Conservation (phyloP, 2,888 invertebrate genomes). For the Blastobasis adustella region DNA sequence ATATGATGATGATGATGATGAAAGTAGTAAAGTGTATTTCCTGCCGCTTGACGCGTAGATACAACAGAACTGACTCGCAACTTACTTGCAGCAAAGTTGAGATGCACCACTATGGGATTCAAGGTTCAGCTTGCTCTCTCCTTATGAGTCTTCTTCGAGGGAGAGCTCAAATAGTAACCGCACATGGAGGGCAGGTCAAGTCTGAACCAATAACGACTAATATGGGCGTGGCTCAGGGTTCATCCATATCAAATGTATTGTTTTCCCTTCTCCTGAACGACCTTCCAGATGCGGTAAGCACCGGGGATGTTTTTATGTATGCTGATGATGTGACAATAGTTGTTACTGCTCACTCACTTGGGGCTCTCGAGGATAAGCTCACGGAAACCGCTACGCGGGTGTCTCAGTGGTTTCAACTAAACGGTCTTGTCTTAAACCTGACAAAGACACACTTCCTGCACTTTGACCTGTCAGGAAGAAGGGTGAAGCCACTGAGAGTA, state of each 20-base stretch:
- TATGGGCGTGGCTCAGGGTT: constrained; percentile 7
- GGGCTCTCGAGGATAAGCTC: not conserved
- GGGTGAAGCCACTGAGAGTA: not conserved
- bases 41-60: too few species aligned
- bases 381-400: not conserved
- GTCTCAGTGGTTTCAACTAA: not conserved
- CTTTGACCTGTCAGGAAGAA: not conserved
- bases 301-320: constrained; percentile 1
- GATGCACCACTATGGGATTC: too few species aligned
- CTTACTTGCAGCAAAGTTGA: too few species aligned
- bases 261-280: constrained; percentile 2
- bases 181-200: not conserved
- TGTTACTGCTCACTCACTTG: not conserved
- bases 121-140: not conserved
- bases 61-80: too few species aligned
- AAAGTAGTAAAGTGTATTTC: too few species aligned
- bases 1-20: too few species aligned
- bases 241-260: constrained; percentile 5
- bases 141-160: not conserved
- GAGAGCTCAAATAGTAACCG: not conserved
- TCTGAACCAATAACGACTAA: constrained; percentile 1
- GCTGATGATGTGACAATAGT: constrained; percentile 1
- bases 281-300: not conserved
- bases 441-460: not conserved
- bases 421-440: constrained; percentile 1